These are phyloP conservation scores for Drosophila seclusa DNA, from an alignment of 2,888 invertebrate genomes.

Conservation along the genomic window DNA sequence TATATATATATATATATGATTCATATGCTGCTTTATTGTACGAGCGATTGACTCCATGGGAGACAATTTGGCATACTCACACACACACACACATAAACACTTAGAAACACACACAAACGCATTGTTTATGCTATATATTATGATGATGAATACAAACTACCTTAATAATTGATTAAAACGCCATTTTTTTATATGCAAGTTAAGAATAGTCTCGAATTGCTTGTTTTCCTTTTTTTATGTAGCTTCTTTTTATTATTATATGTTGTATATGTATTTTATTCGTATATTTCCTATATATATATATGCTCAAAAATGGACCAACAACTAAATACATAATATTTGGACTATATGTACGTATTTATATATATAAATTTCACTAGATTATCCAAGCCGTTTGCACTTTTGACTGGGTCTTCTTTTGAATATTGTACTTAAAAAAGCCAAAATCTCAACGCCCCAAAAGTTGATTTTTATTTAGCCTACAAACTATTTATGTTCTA, in stretches of 20 bases:
- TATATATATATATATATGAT: conserved; percentile 28
- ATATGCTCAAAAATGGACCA: conserved; percentile 76
- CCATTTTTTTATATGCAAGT: conserved; percentile 58
- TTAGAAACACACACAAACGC: conserved; percentile 41
- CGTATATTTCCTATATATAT: conserved; percentile 50
- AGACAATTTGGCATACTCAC: conserved; percentile 61
- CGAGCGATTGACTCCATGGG: conserved; percentile 73
- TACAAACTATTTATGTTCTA: not conserved
- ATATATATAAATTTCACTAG: conserved; percentile 56
- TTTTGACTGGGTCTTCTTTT: conserved; percentile 34
- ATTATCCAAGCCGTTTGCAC: conserved; percentile 26
- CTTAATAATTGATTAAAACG: conserved; percentile 72
- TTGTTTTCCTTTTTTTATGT: conserved; percentile 16
- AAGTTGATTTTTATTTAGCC: not conserved
- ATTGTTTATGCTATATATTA: conserved; percentile 62
- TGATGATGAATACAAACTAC: conserved; percentile 69
- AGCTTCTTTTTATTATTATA: conserved; percentile 15
- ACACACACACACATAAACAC: conserved; percentile 33
- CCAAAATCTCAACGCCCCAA: not conserved
- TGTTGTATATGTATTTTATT: conserved; percentile 40
- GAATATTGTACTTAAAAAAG: not conserved
- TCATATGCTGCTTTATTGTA: conserved; percentile 75
- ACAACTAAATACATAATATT: conserved; percentile 81
- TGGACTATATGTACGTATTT: conserved; percentile 55
- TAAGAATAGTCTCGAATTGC: conserved; percentile 18